Percentiles rank a stretch among this genome's conserved stretches.
phyloP scores from a whole-genome alignment of 2,113 vertebrate genomes.

The Lipophrys pholis region DNA sequence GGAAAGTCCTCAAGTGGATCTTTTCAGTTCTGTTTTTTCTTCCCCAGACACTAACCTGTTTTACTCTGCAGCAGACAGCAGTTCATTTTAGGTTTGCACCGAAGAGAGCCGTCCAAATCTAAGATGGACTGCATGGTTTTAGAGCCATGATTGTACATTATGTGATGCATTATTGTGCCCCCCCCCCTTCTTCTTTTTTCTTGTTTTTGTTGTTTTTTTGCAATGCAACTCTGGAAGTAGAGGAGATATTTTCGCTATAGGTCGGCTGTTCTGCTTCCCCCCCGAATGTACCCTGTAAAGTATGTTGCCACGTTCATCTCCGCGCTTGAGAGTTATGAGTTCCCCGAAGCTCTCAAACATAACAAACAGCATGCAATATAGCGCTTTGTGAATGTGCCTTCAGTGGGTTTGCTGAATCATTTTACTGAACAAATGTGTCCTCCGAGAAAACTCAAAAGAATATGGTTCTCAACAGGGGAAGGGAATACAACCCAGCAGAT shows the following conservation, averaged over 20 bases:
- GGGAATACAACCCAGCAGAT: conserved; percentile 67
- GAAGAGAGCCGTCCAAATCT: conserved; percentile 63
- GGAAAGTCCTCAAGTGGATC: conserved; percentile 86
- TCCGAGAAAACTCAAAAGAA: conserved; percentile 79
- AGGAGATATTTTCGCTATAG: conserved; percentile 46
- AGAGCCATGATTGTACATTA: conserved; percentile 66
- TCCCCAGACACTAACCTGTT: conserved; percentile 81
- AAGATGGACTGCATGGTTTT: conserved; percentile 51
- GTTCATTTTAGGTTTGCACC: conserved; percentile 75
- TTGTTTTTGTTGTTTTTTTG: conserved; percentile 6
- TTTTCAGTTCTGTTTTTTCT: conserved; percentile 80
- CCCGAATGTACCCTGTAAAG: conserved; percentile 67
- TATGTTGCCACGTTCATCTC: conserved; percentile 73
- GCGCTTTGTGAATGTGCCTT: conserved; percentile 78
- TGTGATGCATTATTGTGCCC: conserved; percentile 56
- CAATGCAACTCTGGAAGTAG: conserved; percentile 22
- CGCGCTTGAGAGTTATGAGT: conserved; percentile 76
- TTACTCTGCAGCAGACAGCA: conserved; percentile 69
- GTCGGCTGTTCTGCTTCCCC: conserved; percentile 56
- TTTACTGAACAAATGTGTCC: conserved; percentile 82
- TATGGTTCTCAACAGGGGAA: conserved; percentile 72
- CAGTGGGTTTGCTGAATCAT: conserved; percentile 79
- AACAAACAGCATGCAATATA: conserved; percentile 80
- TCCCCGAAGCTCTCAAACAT: conserved; percentile 81
- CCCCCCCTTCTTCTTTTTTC: too few relatives aligned